Base-by-base conservation (phyloP, 2,888 invertebrate genomes). In the Pachymerium ferrugineum region DNA sequence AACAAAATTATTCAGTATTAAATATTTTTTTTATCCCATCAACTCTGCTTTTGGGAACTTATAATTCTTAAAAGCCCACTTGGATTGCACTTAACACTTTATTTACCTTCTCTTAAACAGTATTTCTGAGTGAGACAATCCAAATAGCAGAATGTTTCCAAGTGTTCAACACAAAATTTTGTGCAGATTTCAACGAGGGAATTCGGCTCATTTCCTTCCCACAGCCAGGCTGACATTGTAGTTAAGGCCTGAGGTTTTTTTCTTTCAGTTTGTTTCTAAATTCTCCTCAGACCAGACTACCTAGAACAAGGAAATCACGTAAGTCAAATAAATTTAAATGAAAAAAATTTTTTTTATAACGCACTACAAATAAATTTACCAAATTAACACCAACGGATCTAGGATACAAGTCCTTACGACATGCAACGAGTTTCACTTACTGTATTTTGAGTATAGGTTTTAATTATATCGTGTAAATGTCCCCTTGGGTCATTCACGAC, bases 81-180 rank as follows among this genome's bases (percentile, higher is more conserved):
- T n/a, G n/a, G n/a, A n/a, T n/a, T n/a, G n/a, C n/a, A n/a, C n/a
- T n/a, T n/a, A n/a, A n/a, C n/a, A n/a, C n/a, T n/a, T n/a, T n/a
- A n/a, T 38, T 12, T 1, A 35, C 38, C 38, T 38, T 88, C 86
- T 77, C 84, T 85, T 10, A 91, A 82, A 77, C 83, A 84, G 80
- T 85, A 85, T 77, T 85, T 84, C 74, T 81, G 84, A 47, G 80
- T 80, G 70, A 78, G 78, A 12, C 83, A 82, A 78, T 86, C 85
- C 74, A 82, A 80, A 76, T 82, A 84, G 77, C 88, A 87, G 78
- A 90, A 86, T 31, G 85, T 86, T 77, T 87, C 85, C 75, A 90
- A 82, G 82, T 90, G 86, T 75, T 85, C 84, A 70, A 88, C 86
- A 80, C 89, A 89, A 73, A 88, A 84, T 77, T 75, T 73, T 5